A percentile compares a stretch with the other conserved stretches of the same genome.
Conservation (phyloP, 2,113 vertebrate genomes). For the Tachysurus vachellii region DNA sequence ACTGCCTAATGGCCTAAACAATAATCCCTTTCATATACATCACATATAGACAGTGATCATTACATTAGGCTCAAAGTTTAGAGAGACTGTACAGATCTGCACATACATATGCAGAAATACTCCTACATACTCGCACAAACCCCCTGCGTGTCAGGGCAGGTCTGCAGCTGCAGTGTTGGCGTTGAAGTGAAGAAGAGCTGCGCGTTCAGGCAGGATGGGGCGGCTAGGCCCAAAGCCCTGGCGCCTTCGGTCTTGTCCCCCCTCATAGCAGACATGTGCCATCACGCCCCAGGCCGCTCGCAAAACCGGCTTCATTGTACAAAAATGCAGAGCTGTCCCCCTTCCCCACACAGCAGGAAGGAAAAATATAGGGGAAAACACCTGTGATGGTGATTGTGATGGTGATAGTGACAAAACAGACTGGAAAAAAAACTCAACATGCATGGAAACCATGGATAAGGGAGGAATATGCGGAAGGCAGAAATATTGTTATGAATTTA, state of each 20-base stretch:
- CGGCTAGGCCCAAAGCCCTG: slow-evolving; percentile 84
- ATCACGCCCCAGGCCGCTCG: slow-evolving; percentile 85
- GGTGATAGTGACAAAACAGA: slow-evolving; percentile 2
- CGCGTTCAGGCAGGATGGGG: slow-evolving; percentile 84
- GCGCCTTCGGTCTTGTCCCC: slow-evolving; percentile 99
- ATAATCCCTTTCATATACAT: not conserved
- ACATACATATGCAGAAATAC: slow-evolving; percentile 1
- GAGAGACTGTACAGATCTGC: not conserved
- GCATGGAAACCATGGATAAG: not conserved
- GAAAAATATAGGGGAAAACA: slow-evolving; percentile 46
- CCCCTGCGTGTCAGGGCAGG: slow-evolving; percentile 81
- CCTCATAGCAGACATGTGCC: slow-evolving; percentile 92
- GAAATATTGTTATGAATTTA: not conserved
- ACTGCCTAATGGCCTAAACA: not conserved
- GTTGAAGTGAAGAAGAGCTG: slow-evolving; percentile 87
- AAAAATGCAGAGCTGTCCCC: slow-evolving; percentile 58
- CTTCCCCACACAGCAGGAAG: not conserved
- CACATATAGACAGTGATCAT: not conserved
- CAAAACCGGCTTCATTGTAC: slow-evolving; percentile 79
- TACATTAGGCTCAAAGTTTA: not conserved
- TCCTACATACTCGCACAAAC: slow-evolving; percentile 51
- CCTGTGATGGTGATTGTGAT: slow-evolving; percentile 19
- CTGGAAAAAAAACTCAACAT: not conserved
- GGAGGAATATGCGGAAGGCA: not conserved
- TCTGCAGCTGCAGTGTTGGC: slow-evolving; percentile 82